Evolutionary conservation across 2,113 vertebrate genomes (phyloP), one percentile per base, ranked within the genome.

Genomic region (Lagopus muta): DNA sequence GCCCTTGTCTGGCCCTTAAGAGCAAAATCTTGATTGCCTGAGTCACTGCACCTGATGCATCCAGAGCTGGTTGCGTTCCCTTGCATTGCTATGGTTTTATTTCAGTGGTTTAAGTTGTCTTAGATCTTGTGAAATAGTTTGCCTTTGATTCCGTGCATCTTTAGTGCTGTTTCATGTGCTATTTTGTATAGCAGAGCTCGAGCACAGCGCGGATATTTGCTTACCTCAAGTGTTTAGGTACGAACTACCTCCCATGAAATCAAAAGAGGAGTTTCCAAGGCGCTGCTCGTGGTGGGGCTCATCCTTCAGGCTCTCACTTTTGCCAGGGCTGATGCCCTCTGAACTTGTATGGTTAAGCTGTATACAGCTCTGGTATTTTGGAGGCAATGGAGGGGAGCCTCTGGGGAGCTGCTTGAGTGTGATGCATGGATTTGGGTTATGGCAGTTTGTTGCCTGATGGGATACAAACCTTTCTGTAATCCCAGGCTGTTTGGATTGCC

Each of bases 11-110:
- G 38, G 19, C 67, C 58, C 55, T 60, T 47, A 13, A 20, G 71
- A 57, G 22, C 3, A 50, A 67, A 2, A 0, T 24, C 7, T 12
- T 62, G 4, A 0, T 4, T 24, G 40, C 13, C 21, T 8, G 18
- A 11, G 2, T 2, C 11, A 8, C 2, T 32, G 0, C 2, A 43
- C 4, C 16, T 69, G 65, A 36, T 52, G 36, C 15, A 6, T 21
- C 34, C 20, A 24, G 36, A 25, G 19, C 20, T 43, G 30, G 32
- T 13, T 1, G 34, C 42, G 15, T 38, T 67, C 4, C 14, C 10
- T 9, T 58, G 47, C 6, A 0, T 10, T n/a, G n/a, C 24, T 17
- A 3, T 17, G 5, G 17, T 48, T 67, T 42, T 34, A 4, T 5
- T 61, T 76, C 4, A 1, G 27, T 55, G 43, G 13, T 57, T 72